Evolutionary conservation across 2,888 invertebrate species (phyloP).

Genomic region (Philonicus albiceps): DNA sequence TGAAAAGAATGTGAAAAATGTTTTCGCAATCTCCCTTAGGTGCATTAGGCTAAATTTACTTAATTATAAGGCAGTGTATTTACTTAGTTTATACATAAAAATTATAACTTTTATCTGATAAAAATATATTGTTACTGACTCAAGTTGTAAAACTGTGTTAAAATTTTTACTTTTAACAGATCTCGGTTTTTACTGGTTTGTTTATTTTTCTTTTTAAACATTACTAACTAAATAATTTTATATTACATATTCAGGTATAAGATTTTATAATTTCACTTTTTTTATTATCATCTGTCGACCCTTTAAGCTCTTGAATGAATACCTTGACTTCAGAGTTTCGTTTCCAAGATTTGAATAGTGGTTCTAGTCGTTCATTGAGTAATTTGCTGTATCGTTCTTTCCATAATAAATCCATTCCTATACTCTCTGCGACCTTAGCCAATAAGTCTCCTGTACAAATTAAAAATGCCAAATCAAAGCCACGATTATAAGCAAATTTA

Average conservation of each 20-base stretch:
- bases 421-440: not conserved
- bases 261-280: not conserved
- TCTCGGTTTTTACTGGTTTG: too few species aligned
- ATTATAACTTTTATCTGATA: not conserved
- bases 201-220: too few species aligned
- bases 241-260: not conserved
- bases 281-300: not conserved
- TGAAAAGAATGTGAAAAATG: not conserved
- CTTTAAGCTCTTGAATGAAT: not conserved
- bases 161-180: too few species aligned
- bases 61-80: not conserved
- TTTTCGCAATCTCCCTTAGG: not conserved
- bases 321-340: not conserved
- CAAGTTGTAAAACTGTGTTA: too few species aligned
- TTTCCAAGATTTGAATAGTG: not conserved
- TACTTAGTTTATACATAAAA: not conserved
- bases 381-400: not conserved
- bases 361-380: conserved; percentile 21
- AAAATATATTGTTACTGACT: not conserved
- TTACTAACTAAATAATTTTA: not conserved
- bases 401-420: conserved; percentile 23
- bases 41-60: not conserved
- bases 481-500: not conserved
- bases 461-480: not conserved
- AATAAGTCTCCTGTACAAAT: not conserved